Conservation (phyloP, 2,113 vertebrate species). For the Notothenia rossii region DNA sequence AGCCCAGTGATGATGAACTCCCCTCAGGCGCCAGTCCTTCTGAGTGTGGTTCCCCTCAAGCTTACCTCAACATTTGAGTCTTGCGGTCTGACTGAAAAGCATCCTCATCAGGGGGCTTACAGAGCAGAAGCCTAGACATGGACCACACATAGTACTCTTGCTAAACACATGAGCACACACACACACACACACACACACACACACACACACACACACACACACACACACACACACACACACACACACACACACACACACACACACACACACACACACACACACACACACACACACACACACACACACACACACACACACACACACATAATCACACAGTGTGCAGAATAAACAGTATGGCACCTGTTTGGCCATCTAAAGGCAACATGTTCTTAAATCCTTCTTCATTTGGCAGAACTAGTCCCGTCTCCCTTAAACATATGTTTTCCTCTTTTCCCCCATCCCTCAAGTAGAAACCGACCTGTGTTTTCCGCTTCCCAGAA, state of each 20-base stretch:
- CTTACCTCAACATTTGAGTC: constrained; percentile 57
- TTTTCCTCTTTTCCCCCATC: neutral
- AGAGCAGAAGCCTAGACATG: constrained; percentile 25
- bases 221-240: constrained; percentile 15
- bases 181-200: constrained; percentile 15
- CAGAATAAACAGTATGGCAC: constrained; percentile 16
- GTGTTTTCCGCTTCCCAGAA: neutral
- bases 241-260: neutral
- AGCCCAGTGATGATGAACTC: constrained; percentile 54
- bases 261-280: constrained; percentile 7
- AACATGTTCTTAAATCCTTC: neutral
- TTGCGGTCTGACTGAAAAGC: constrained; percentile 61
- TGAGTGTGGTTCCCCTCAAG: constrained; percentile 44
- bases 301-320: constrained; percentile 11
- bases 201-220: neutral
- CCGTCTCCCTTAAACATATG: neutral
- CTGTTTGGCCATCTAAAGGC: constrained; percentile 4
- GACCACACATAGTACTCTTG: constrained; percentile 44
- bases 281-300: constrained; percentile 12
- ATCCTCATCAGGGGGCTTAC: constrained; percentile 43
- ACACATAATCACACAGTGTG: neutral
- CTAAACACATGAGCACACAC: neutral
- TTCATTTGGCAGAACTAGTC: neutral
- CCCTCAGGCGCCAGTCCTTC: constrained; percentile 57
- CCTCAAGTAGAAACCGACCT: neutral